Evolutionary conservation across 2,113 vertebrate genomes (phyloP).

Genomic region (Syngnathus scovelli): DNA sequence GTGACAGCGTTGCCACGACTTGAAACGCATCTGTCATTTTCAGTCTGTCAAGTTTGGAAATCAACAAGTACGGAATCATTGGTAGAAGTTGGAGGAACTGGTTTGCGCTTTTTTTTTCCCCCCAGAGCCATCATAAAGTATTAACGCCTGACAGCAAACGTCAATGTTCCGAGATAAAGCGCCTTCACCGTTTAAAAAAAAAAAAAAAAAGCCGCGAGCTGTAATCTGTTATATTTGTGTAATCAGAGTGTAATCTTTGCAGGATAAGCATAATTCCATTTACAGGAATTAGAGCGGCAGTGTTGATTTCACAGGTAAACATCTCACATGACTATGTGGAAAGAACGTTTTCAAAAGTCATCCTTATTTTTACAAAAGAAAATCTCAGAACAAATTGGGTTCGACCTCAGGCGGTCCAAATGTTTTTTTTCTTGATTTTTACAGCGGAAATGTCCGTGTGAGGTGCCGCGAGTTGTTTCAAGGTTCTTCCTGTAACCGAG

Average conservation of each 20-base stretch:
- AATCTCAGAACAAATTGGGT: background rate
- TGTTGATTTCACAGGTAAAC: background rate
- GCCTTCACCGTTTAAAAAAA: background rate
- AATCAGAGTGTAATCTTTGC: slow-evolving; percentile 13
- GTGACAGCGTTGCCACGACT: slow-evolving; percentile 18
- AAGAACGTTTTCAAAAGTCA: no score
- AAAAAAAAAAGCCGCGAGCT: background rate
- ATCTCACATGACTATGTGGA: background rate
- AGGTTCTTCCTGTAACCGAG: slow-evolving; percentile 66
- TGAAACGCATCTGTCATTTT: slow-evolving; percentile 34
- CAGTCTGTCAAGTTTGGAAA: slow-evolving; percentile 6
- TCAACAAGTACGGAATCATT: slow-evolving; percentile 9
- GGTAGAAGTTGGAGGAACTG: slow-evolving; percentile 1
- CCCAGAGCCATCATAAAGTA: background rate
- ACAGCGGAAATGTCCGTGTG: slow-evolving; percentile 22
- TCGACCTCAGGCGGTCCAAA: background rate
- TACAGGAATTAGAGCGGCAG: background rate
- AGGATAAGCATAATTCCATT: slow-evolving; percentile 16
- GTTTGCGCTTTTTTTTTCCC: background rate
- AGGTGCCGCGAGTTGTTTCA: slow-evolving; percentile 29
- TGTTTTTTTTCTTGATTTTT: background rate
- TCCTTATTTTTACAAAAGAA: background rate
- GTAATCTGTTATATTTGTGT: slow-evolving; percentile 12
- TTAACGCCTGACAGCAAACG: background rate
- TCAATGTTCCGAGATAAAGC: slow-evolving; percentile 8